Conservation (phyloP, 2,113 vertebrate species). For the Takifugu flavidus region DNA sequence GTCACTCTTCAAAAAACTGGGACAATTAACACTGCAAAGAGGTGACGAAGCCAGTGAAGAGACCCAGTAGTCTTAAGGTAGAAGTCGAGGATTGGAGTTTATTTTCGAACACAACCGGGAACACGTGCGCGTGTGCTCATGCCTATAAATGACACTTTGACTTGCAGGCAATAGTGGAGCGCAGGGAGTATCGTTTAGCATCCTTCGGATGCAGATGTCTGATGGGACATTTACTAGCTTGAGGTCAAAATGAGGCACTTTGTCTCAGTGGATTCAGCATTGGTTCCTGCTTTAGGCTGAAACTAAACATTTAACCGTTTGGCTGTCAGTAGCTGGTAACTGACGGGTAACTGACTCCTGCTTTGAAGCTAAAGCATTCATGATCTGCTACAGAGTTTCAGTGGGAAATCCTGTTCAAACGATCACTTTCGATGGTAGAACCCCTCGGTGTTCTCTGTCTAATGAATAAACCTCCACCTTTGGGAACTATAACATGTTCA, state of each 20-base stretch:
- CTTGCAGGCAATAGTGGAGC: no score
- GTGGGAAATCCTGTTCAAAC: slow-evolving; percentile 39
- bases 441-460: slow-evolving; percentile 17
- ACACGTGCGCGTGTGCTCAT: no score
- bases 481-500: slow-evolving; percentile 44
- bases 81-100: no score
- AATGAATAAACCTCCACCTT: slow-evolving; percentile 40
- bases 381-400: slow-evolving; percentile 17
- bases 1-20: no score
- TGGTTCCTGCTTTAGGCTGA: not conserved
- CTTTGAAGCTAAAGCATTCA: slow-evolving; percentile 1
- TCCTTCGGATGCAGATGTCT: not conserved
- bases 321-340: slow-evolving; percentile 8
- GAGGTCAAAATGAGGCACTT: slow-evolving; percentile 23
- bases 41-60: no score
- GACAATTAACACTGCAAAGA: no score
- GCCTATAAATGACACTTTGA: no score
- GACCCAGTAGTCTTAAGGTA: no score
- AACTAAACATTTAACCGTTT: not conserved
- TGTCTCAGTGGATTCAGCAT: slow-evolving; percentile 4
- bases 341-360: not conserved
- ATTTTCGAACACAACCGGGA: no score
- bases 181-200: no score
- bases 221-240: not conserved
- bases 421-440: slow-evolving; percentile 13